Conservation (phyloP, 2,797 vertebrate genomes). For the Phrynocephalus vlangalii region DNA sequence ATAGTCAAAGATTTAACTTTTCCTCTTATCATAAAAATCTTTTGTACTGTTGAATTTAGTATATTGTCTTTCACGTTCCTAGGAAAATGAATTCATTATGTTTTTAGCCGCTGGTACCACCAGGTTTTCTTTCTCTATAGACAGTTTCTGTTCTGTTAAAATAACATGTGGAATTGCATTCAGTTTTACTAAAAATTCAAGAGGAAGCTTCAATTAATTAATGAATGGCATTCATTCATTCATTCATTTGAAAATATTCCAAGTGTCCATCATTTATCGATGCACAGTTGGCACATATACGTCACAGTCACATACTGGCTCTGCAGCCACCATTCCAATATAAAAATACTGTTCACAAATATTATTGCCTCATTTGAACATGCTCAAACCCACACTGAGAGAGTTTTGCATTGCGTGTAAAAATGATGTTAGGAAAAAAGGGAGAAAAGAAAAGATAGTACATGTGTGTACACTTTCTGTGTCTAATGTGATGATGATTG, state of each 20-base stretch:
- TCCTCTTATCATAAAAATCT: conserved; percentile 43
- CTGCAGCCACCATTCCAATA: not conserved
- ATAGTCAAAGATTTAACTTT: conserved; percentile 24
- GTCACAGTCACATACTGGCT: too few relatives aligned
- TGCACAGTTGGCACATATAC: too few relatives aligned
- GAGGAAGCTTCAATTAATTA: not conserved
- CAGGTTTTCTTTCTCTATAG: conserved; percentile 5
- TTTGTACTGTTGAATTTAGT: conserved; percentile 21
- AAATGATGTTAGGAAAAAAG: too few relatives aligned
- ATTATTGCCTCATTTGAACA: not conserved
- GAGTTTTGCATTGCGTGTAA: too few relatives aligned
- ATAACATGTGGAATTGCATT: not conserved
- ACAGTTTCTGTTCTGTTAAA: not conserved
- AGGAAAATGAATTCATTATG: not conserved
- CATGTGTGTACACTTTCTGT: not conserved
- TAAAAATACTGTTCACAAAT: not conserved
- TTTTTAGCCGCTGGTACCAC: not conserved
- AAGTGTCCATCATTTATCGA: too few relatives aligned
- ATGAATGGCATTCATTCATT: too few relatives aligned
- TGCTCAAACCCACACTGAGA: too few relatives aligned
- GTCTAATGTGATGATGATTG: not conserved
- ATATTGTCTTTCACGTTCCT: not conserved
- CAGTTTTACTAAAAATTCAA: not conserved
- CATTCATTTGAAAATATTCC: too few relatives aligned
- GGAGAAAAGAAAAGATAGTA: too few relatives aligned